Evolutionary conservation across 2,113 vertebrate species (phyloP).

Genomic region (Bungarus multicinctus): DNA sequence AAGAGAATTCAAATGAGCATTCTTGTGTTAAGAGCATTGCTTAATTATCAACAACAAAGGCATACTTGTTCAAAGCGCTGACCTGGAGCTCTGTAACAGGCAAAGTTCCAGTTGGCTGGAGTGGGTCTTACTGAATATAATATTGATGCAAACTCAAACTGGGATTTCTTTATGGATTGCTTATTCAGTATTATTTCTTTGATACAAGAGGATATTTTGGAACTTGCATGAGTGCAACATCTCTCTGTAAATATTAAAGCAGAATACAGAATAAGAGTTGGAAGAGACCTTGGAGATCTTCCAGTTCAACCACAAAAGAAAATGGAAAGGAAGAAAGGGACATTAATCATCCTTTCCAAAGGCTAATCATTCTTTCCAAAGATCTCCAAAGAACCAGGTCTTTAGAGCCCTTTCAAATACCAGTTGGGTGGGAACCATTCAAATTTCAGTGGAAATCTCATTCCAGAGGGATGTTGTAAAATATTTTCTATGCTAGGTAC

Average conservation of each 20-base stretch:
- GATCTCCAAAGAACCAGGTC: background rate
- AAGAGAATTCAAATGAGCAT: constrained; percentile 25
- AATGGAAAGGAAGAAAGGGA: background rate
- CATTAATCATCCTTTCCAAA: no score
- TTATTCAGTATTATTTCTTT: constrained; percentile 4
- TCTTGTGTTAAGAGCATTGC: constrained; percentile 9
- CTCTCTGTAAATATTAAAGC: background rate
- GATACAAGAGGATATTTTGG: background rate
- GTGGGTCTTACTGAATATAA: constrained; percentile 1
- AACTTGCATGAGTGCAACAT: background rate
- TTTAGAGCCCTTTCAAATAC: background rate
- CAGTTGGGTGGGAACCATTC: background rate
- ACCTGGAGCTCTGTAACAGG: constrained; percentile 24
- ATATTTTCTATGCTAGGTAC: background rate
- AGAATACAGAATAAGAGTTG: background rate
- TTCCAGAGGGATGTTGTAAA: background rate
- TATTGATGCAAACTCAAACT: constrained; percentile 20
- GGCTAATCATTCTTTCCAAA: background rate
- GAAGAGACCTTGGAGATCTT: background rate
- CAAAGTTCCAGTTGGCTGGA: constrained; percentile 26
- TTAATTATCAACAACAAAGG: constrained; percentile 12
- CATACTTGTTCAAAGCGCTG: constrained; percentile 21
- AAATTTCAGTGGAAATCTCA: background rate
- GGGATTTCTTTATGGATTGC: constrained; percentile 13
- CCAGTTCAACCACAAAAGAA: background rate